Evolutionary conservation across 1,140 invertebrate species (phyloP).

Genomic region (Coptotermes formosanus): DNA sequence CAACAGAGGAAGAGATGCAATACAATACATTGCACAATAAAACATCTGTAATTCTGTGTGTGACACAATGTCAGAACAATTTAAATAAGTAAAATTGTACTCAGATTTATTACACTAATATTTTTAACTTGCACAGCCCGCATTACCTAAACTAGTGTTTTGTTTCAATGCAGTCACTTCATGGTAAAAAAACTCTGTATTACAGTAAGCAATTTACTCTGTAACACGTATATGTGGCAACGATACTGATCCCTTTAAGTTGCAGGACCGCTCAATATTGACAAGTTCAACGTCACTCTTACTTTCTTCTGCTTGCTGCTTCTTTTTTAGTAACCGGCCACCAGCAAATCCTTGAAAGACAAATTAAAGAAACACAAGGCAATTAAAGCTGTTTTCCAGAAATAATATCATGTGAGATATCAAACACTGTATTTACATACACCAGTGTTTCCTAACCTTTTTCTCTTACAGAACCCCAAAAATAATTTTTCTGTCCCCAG

Average conservation of each 20-base stretch:
- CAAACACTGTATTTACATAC: no score
- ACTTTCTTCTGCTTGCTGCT: slow-evolving; percentile 18
- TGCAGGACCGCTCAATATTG: not conserved
- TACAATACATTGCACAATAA: no score
- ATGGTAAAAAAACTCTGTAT: not conserved
- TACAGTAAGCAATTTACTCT: not conserved
- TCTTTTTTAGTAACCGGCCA: slow-evolving; percentile 25
- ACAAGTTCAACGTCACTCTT: slow-evolving; percentile 21
- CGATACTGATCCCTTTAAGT: slow-evolving; percentile 19
- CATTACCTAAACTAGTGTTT: not conserved
- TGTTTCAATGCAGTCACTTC: not conserved
- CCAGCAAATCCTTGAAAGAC: slow-evolving; percentile 26
- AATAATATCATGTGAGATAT: no score
- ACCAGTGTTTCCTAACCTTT: no score
- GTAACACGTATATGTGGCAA: slow-evolving; percentile 11
- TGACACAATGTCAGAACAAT: no score
- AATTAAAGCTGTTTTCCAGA: no score
- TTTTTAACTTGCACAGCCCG: not conserved
- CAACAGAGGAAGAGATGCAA: no score
- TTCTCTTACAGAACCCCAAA: no score
- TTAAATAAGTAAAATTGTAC: not conserved
- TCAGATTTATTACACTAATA: not conserved
- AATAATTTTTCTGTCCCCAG: no score
- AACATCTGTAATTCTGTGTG: no score
- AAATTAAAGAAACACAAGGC: not conserved